phyloP scores from a whole-genome alignment of 2,113 vertebrate genomes.

The Xenopus tropicalis region UCB_Xtro_10.0 CM004445.2:74351001-74351500 shows the following conservation, averaged over 20 bases:
- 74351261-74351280: not conserved
- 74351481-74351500: too few relatives aligned
- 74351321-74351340: not conserved
- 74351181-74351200: conserved; percentile 1
- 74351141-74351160: not conserved
- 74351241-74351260: not conserved
- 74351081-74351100: not conserved
- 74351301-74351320: not conserved
- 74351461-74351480: too few relatives aligned
- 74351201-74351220: not conserved
- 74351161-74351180: not conserved
- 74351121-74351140: not conserved
- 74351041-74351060: too few relatives aligned
- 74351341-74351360: not conserved
- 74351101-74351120: not conserved
- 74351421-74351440: too few relatives aligned
- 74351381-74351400: not conserved
- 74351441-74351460: too few relatives aligned
- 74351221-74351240: not conserved
- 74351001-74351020: too few relatives aligned
- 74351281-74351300: conserved; percentile 1
- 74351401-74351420: not conserved
- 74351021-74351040: too few relatives aligned
- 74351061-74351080: not conserved
- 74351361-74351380: not conserved